Evolutionary conservation across 2,888 invertebrate species (phyloP).

Genomic region (Notodonta ziczac): DNA sequence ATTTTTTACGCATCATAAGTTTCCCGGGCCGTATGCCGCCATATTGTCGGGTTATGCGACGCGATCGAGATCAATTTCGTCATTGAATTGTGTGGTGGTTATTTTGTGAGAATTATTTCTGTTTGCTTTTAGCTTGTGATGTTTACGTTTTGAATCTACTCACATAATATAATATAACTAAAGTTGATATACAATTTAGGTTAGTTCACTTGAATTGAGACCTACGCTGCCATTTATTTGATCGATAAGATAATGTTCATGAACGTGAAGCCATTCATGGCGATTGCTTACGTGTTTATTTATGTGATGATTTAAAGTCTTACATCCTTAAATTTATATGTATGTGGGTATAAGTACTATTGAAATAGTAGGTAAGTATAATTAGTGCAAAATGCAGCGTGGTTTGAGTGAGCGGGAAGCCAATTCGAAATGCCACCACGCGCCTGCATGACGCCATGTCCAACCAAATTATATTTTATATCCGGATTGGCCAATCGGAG

Average conservation of each 20-base stretch:
- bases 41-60: slow-evolving; percentile 37
- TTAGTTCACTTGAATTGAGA: neutral
- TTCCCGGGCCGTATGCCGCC: slow-evolving; percentile 28
- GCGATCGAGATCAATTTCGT: slow-evolving; percentile 20
- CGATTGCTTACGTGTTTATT: slow-evolving; percentile 7
- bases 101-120: neutral
- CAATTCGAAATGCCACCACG: no score
- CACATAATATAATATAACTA: no score
- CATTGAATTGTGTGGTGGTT: slow-evolving; percentile 15
- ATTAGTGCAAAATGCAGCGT: no score
- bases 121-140: no score
- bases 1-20: neutral
- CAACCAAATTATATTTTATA: no score
- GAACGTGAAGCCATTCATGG: slow-evolving; percentile 3
- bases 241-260: neutral
- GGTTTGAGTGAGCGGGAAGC: no score
- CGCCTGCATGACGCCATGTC: no score
- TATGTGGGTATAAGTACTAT: no score
- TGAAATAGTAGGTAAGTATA: no score
- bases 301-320: neutral
- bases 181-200: neutral
- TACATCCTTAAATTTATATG: no score
- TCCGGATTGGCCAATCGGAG: no score
- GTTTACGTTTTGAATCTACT: no score
- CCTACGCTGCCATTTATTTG: neutral